Base-by-base conservation (phyloP, 2,113 vertebrate genomes). In the Neoarius graeffei region DNA sequence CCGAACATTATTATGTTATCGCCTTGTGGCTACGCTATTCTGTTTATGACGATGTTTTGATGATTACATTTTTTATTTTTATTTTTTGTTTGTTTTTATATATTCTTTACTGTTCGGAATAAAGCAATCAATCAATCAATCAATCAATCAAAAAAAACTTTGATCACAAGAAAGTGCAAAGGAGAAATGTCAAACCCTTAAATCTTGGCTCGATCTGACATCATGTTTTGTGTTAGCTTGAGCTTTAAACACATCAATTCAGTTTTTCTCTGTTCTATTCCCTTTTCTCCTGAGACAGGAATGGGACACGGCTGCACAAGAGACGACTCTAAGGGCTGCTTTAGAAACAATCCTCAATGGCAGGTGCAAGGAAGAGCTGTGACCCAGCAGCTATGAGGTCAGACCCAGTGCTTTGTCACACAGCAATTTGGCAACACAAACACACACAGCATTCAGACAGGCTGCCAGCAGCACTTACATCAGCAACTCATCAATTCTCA, bases 361-460 rank as follows among this genome's bases (percentile, higher is more conserved):
- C 80, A 87, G 79, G 86, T 60, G 66, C 10, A 86, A 52, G 59
- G 35, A 50, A 62, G 20, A 52, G 42, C 84, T 77, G 69, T 76
- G 71, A 77, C 35, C 35, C 60, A 20, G 15, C 50, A 54, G 17
- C 85, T 23, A 60, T 13, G 85, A 30, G 85, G 85, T 86, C 85
- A 56, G 17, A 54, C 19, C 48, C 67, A 79, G 48, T 42, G 60
- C 42, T 30, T 25, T 27, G 57, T 66, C 85, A 85, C n/a, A 85
- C 50, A 69, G 64, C 82, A 84, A 9, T 52, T 52, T 30, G 69
- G 64, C 84, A 11, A 73, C 84, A 74, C 69, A 73, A 57, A 66
- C 59, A 66, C 76, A 67, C 35, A 64, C 7, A 48, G 52, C 79
- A 83, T 23, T 42, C 67, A 52, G 67, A 86, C 77, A 81, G 76